A percentile compares a stretch with the other conserved stretches of the same genome.
These are phyloP conservation scores for Platysternon megacephalum DNA, from an alignment of 2,113 vertebrate genomes.

Conservation along the genomic window DNA sequence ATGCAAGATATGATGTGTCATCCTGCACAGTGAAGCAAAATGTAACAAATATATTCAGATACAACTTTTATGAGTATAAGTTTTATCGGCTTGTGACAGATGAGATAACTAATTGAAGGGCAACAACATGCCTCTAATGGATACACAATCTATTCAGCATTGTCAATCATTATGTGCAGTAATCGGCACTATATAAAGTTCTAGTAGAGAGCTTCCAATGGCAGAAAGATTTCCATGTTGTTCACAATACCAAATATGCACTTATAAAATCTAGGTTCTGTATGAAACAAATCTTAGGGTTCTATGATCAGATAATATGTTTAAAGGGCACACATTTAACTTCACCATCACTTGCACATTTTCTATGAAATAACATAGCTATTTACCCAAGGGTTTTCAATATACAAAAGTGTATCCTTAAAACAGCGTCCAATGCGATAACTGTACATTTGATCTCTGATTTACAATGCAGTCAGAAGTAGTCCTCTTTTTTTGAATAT, in stretches of 20 bases:
- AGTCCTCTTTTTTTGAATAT: not conserved
- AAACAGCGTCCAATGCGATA: not conserved
- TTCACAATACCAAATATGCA: not conserved
- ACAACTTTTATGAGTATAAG: not conserved
- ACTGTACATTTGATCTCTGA: not conserved
- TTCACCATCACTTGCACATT: not conserved
- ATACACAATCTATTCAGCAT: constrained; percentile 16
- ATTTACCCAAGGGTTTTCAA: accelerated
- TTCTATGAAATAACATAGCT: not conserved
- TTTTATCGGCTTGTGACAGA: constrained; percentile 56
- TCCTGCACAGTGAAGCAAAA: not conserved
- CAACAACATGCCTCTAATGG: constrained; percentile 19
- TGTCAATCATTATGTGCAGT: not conserved
- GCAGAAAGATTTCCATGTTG: not conserved
- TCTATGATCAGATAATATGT: not conserved
- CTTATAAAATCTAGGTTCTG: constrained; percentile 27
- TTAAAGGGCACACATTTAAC: constrained; percentile 10
- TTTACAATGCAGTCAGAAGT: not conserved
- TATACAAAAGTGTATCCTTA: not conserved
- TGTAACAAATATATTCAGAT: not conserved
- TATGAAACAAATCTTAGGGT: not conserved
- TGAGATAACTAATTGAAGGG: constrained; percentile 45
- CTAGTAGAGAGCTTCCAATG: not conserved
- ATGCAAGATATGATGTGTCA: not conserved
- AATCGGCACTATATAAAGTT: not conserved